phyloP scores from a whole-genome alignment of 1,140 invertebrate genomes.

The Drosophila varians region DNA sequence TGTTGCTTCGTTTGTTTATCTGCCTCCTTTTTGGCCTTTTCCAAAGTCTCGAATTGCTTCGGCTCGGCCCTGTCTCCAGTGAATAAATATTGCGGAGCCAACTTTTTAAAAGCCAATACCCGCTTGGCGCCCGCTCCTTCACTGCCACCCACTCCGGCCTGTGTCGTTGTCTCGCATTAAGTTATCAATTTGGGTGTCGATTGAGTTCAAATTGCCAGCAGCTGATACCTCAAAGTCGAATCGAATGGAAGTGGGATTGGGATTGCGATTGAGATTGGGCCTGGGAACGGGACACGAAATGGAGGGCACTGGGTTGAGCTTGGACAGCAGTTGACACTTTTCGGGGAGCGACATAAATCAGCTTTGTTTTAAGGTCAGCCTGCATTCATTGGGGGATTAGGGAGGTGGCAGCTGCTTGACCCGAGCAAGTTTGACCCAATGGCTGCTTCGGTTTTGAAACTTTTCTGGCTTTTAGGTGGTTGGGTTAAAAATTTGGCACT shows the following conservation, averaged over 20 bases:
- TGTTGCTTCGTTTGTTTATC: constrained; percentile 36
- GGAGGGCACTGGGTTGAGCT: constrained; percentile 65
- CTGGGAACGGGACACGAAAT: constrained; percentile 22
- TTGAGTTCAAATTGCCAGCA: constrained; percentile 77
- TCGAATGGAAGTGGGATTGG: constrained; percentile 11
- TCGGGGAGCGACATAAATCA: constrained; percentile 72
- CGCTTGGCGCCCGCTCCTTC: constrained; percentile 7
- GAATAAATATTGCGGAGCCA: constrained; percentile 49
- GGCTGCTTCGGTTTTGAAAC: constrained; percentile 11
- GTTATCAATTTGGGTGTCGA: constrained; percentile 76
- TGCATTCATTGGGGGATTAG: constrained; percentile 41
- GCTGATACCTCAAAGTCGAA: constrained; percentile 27
- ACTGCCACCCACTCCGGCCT: too few relatives aligned
- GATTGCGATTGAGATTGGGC: neutral
- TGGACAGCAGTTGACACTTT: constrained; percentile 68
- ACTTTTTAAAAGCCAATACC: constrained; percentile 53
- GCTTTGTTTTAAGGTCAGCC: constrained; percentile 57
- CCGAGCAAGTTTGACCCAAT: constrained; percentile 27
- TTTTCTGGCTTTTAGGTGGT: neutral
- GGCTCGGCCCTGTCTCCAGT: constrained; percentile 32
- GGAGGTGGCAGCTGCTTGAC: constrained; percentile 23
- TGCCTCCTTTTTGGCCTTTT: constrained; percentile 17
- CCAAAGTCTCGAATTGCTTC: constrained; percentile 38
- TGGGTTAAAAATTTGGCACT: neutral
- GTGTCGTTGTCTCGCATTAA: constrained; percentile 54